These are phyloP conservation scores for Sinocyclocheilus anophthalmus DNA, from an alignment of 2,113 vertebrate genomes.

Conservation along the genomic window DNA sequence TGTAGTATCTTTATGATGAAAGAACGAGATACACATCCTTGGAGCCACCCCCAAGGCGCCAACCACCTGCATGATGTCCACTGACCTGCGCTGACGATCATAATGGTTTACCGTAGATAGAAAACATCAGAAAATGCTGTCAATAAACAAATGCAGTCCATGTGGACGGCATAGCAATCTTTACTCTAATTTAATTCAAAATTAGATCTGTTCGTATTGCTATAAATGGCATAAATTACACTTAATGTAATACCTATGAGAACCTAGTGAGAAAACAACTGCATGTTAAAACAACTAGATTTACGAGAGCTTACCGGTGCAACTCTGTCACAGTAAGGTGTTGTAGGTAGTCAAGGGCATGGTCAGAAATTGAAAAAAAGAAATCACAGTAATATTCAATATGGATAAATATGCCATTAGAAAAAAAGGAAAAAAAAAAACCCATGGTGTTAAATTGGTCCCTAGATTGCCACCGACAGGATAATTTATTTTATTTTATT, in stretches of 20 bases:
- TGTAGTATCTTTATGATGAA: slow-evolving; percentile 74
- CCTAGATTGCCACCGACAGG: no score
- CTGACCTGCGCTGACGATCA: slow-evolving; percentile 62
- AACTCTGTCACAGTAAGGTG: neutral
- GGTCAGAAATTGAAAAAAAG: neutral
- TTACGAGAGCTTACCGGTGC: neutral
- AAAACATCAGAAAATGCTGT: slow-evolving; percentile 22
- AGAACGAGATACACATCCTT: slow-evolving; percentile 70
- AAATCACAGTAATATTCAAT: neutral
- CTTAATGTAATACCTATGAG: neutral
- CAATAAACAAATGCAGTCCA: slow-evolving; percentile 11
- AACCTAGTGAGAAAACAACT: neutral
- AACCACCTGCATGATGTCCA: no score
- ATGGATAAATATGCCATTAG: neutral
- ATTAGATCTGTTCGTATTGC: neutral
- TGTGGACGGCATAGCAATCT: neutral
- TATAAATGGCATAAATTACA: slow-evolving; percentile 4
- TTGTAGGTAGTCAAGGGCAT: neutral
- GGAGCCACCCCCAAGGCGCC: no score
- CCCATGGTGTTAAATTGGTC: no score
- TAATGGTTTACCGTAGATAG: slow-evolving; percentile 19
- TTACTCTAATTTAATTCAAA: slow-evolving; percentile 4
- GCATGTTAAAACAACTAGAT: neutral
- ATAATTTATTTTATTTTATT: no score
- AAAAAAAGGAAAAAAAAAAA: no score